phyloP scores from a whole-genome alignment of 2,888 invertebrate species.

The Rosalia funebris region DNA sequence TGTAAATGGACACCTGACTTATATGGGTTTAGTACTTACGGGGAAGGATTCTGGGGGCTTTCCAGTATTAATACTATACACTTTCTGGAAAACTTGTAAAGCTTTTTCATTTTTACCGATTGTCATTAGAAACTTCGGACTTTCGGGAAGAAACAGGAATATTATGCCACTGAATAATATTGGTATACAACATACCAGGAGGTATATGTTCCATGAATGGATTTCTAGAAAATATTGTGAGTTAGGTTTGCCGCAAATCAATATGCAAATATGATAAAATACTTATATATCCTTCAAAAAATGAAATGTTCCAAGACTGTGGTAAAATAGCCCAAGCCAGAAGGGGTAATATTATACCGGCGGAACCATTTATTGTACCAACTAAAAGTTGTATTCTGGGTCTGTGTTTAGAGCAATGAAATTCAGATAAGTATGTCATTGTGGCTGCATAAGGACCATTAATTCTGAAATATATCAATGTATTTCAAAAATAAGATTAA shows the following conservation, averaged over 20 bases:
- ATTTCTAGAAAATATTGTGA: too few relatives aligned
- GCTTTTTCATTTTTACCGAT: slow-evolving; percentile 74
- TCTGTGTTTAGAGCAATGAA: slow-evolving; percentile 74
- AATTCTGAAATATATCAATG: slow-evolving; percentile 36
- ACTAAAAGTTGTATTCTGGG: slow-evolving; percentile 72
- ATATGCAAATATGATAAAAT: too few relatives aligned
- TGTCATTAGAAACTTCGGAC: slow-evolving; percentile 80
- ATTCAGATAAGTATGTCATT: slow-evolving; percentile 72
- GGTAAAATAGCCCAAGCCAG: slow-evolving; percentile 80
- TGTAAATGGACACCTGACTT: too few relatives aligned
- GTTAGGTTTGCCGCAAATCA: too few relatives aligned
- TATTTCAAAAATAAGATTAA: too few relatives aligned
- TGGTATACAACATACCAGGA: slow-evolving; percentile 70
- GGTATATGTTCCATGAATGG: slow-evolving; percentile 71
- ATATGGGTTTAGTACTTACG: too few relatives aligned
- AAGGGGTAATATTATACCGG: slow-evolving; percentile 71
- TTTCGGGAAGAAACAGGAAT: slow-evolving; percentile 69
- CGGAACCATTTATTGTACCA: slow-evolving; percentile 73
- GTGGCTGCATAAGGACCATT: slow-evolving; percentile 49
- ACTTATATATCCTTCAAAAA: slow-evolving; percentile 24
- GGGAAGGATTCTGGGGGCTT: slow-evolving; percentile 71
- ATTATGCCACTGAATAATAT: slow-evolving; percentile 71
- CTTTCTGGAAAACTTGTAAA: slow-evolving; percentile 69
- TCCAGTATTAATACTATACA: slow-evolving; percentile 74
- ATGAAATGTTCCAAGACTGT: slow-evolving; percentile 65